Conservation (phyloP, 2,888 invertebrate species). For the Drosophila leonis region DNA sequence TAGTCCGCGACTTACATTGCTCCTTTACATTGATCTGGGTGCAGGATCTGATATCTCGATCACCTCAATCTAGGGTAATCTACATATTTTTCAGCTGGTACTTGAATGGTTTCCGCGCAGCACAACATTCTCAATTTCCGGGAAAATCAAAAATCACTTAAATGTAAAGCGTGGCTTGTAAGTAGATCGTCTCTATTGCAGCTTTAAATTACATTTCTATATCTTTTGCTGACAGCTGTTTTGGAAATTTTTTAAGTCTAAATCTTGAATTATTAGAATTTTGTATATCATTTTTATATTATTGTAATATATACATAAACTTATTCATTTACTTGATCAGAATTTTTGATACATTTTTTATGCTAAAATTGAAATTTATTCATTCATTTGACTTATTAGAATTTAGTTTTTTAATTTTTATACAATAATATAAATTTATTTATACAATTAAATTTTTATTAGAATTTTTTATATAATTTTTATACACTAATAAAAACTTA, state of each 20-base stretch:
- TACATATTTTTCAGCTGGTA: constrained; percentile 11
- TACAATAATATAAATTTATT: neutral
- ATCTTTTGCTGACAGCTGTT: neutral
- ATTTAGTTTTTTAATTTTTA: neutral
- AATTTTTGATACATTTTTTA: no score
- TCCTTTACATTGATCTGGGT: constrained; percentile 32
- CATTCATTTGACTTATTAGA: neutral
- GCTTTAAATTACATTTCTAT: constrained; percentile 3
- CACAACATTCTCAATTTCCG: constrained; percentile 26
- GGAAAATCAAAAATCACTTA: constrained; percentile 27
- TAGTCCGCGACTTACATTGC: constrained; percentile 34
- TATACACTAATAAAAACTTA: no score
- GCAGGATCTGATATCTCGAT: constrained; percentile 29
- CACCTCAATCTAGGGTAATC: constrained; percentile 14
- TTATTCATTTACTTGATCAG: neutral
- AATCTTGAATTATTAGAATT: neutral
- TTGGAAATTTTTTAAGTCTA: neutral
- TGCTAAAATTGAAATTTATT: no score
- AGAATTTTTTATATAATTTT: no score
- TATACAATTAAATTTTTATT: neutral
- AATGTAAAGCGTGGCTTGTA: constrained; percentile 7
- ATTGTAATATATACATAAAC: no score
- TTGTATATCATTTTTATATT: neutral
- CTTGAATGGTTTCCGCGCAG: constrained; percentile 39
- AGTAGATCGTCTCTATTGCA: constrained; percentile 21